phyloP scores from a whole-genome alignment of 2,113 vertebrate species.

The Hypomesus transpacificus region DNA sequence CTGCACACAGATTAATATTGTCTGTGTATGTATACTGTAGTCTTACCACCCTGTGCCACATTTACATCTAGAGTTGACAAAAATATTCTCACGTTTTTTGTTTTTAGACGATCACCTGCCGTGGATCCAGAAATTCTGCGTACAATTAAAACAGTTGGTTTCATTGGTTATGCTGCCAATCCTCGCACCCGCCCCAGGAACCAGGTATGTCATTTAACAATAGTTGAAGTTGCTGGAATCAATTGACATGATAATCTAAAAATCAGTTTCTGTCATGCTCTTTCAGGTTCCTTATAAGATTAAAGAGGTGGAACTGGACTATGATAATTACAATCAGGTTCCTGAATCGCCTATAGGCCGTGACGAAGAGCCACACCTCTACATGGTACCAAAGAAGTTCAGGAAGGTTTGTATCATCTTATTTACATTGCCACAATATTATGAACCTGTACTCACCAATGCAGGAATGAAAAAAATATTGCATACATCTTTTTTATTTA shows the following conservation, averaged over 20 bases:
- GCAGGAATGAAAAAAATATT: too few relatives aligned
- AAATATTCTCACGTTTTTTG: not conserved
- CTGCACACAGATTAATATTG: too few relatives aligned
- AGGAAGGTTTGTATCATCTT: constrained; percentile 78
- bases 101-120: constrained; percentile 81
- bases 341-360: constrained; percentile 91
- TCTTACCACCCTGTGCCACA: too few relatives aligned
- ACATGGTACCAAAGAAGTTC: constrained; percentile 97
- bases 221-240: too few relatives aligned
- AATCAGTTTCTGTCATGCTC: constrained; percentile 7
- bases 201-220: constrained; percentile 71
- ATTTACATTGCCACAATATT: not conserved
- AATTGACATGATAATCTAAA: not conserved
- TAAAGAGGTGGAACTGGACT: constrained; percentile 88
- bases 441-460: not conserved
- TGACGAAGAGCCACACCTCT: constrained; percentile 92
- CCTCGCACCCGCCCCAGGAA: constrained; percentile 90
- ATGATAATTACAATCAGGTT: constrained; percentile 92
- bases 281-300: constrained; percentile 91
- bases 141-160: constrained; percentile 97
- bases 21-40: too few relatives aligned
- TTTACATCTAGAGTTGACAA: not conserved
- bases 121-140: constrained; percentile 94
- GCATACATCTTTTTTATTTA: not conserved
- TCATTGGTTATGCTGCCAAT: constrained; percentile 96